phyloP scores from a whole-genome alignment of 2,797 vertebrate genomes.

The Triplophysa bombifrons region DNA sequence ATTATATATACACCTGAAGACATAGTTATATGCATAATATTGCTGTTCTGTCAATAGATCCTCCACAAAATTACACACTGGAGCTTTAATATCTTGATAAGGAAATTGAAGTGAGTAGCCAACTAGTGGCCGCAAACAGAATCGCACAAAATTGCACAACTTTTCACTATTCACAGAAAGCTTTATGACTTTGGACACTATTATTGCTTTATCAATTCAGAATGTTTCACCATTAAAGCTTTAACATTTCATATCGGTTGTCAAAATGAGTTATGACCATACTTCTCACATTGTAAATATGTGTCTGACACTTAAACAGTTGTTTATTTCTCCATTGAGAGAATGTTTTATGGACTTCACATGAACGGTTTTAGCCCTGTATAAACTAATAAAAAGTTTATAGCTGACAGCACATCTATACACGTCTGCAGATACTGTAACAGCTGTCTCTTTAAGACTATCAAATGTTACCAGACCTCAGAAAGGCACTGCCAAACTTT shows the following conservation, averaged over 20 bases:
- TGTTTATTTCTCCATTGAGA: conserved; percentile 13
- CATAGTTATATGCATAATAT: no score
- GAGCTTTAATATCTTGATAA: no score
- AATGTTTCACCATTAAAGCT: neutral
- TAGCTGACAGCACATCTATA: conserved; percentile 20
- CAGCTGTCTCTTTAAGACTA: neutral
- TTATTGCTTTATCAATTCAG: neutral
- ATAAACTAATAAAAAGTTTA: conserved; percentile 32
- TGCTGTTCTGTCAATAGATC: no score
- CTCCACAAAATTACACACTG: neutral
- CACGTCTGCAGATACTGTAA: conserved; percentile 11
- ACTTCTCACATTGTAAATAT: neutral
- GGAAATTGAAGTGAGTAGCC: no score
- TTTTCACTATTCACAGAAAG: neutral
- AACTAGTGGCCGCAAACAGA: no score
- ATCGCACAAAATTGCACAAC: no score
- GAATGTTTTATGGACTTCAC: conserved; percentile 28
- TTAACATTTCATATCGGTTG: neutral
- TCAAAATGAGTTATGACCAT: neutral
- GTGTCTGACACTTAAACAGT: neutral
- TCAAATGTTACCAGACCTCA: neutral
- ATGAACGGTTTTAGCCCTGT: conserved; percentile 11
- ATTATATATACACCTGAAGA: no score
- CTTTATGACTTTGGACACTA: neutral
- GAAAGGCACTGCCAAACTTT: neutral